Conservation (phyloP, 2,113 vertebrate genomes). For the Tachycineta bicolor region DNA sequence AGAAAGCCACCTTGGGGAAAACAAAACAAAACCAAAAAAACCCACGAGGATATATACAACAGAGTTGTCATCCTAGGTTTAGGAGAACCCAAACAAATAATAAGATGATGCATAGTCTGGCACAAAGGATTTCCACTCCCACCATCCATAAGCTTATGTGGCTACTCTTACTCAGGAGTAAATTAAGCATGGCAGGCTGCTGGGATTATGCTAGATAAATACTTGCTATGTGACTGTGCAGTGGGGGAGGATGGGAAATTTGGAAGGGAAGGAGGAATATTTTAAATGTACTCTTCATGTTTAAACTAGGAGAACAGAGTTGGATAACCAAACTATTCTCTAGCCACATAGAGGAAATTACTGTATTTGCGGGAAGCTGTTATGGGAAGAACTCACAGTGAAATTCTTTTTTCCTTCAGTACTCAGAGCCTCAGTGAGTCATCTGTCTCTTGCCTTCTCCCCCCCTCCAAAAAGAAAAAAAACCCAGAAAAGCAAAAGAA, state of each 20-base stretch:
- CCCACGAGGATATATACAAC: neutral
- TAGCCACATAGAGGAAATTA: neutral
- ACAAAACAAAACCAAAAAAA: too few species aligned
- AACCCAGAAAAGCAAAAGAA: neutral
- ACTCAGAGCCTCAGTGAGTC: constrained; percentile 5
- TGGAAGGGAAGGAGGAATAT: neutral
- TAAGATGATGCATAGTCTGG: neutral
- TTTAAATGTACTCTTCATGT: neutral
- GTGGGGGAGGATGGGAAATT: neutral
- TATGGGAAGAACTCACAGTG: neutral
- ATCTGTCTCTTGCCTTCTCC: neutral
- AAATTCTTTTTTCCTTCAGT: constrained; percentile 1
- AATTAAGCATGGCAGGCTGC: neutral
- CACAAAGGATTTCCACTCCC: neutral
- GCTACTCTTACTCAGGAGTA: neutral
- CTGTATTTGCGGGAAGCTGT: neutral
- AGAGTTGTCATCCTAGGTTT: neutral
- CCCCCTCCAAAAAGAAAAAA: neutral
- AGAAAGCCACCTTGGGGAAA: neutral
- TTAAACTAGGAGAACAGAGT: neutral
- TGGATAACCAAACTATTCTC: neutral
- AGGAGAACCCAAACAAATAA: neutral
- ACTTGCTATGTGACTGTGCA: neutral
- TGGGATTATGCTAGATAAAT: neutral
- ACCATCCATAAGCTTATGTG: neutral